Percentiles rank a stretch among this genome's conserved stretches.
These are phyloP conservation scores for Grammomys surdaster DNA, from an alignment of 2,113 vertebrate species.

Conservation along the genomic window DNA sequence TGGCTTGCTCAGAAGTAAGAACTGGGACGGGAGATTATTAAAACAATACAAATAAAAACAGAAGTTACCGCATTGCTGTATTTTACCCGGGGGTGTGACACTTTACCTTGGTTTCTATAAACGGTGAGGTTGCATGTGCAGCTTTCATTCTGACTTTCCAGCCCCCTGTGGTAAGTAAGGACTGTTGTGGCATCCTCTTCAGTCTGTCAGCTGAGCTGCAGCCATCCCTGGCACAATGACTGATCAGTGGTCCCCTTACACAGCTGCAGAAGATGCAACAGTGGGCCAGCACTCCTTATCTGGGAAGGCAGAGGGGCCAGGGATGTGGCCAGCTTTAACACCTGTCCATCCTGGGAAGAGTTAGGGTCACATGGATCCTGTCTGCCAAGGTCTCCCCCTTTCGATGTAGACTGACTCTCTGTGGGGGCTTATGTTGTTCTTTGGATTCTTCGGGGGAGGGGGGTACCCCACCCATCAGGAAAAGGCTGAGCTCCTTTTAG, in stretches of 20 bases:
- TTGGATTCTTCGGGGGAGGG: not conserved
- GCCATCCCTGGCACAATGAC: not conserved
- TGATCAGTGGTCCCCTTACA: not conserved
- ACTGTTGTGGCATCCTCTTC: not conserved
- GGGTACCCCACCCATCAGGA: rapidly evolving
- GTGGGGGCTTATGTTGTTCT: not conserved
- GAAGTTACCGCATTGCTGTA: rapidly evolving
- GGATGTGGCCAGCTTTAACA: rapidly evolving
- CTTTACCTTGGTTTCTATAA: not conserved
- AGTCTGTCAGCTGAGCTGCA: not conserved
- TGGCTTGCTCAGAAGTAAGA: rapidly evolving
- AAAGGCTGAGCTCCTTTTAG: not conserved
- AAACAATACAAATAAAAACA: rapidly evolving
- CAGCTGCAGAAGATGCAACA: not conserved
- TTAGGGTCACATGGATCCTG: rapidly evolving
- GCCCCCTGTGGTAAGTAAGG: not conserved
- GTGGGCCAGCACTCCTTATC: not conserved
- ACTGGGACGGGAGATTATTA: rapidly evolving
- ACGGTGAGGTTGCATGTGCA: not conserved
- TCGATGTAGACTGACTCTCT: rapidly evolving
- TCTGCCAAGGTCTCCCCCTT: not conserved
- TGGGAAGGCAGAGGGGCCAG: rapidly evolving
- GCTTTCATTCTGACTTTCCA: rapidly evolving
- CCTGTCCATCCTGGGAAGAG: rapidly evolving
- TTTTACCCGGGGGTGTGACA: not conserved